phyloP scores from a whole-genome alignment of 1,140 invertebrate genomes.

The Reticulitermes speratus region DNA sequence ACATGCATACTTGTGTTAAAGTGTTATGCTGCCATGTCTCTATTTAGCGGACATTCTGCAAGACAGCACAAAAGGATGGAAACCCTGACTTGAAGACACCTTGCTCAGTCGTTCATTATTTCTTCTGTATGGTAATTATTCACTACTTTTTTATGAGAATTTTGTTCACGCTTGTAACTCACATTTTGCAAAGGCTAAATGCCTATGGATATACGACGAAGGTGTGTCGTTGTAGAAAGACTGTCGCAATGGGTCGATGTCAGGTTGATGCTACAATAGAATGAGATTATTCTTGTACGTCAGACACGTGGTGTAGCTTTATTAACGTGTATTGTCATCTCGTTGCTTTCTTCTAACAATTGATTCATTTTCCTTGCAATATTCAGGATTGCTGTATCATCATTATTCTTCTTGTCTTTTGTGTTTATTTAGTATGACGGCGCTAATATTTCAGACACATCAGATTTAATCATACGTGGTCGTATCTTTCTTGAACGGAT shows the following conservation, averaged over 20 bases:
- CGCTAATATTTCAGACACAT: background rate
- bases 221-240: background rate
- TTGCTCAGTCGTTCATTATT: background rate
- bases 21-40: too few species aligned
- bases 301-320: background rate
- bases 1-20: too few species aligned
- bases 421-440: background rate
- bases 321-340: background rate
- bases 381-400: background rate
- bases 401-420: background rate
- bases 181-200: background rate
- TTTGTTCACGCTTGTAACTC: background rate
- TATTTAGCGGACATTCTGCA: background rate
- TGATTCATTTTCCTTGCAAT: background rate
- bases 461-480: background rate
- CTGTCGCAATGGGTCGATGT: background rate
- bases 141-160: background rate
- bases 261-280: background rate
- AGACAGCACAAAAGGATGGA: background rate
- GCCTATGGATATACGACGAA: background rate
- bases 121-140: background rate
- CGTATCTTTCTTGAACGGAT: background rate
- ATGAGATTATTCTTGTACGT: background rate
- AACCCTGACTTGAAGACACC: background rate
- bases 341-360: background rate